phyloP scores from a whole-genome alignment of 2,888 invertebrate species.

The Blomia tropicalis region DNA sequence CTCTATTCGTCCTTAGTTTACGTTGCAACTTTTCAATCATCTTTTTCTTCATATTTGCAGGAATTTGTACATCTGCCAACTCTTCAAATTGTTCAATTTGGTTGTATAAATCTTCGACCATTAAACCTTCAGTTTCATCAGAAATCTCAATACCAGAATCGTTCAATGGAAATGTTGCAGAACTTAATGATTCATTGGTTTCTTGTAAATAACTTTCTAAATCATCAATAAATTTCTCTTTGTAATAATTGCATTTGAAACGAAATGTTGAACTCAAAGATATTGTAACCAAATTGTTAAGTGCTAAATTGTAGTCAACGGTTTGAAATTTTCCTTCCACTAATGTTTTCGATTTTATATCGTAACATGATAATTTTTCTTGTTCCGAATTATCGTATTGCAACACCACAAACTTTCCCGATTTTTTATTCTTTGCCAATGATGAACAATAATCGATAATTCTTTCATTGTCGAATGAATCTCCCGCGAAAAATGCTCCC shows the following conservation, averaged over 20 bases:
- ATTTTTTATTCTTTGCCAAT: conserved; percentile 17
- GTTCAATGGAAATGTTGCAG: not conserved
- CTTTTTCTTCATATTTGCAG: conserved; percentile 22
- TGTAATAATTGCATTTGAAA: not conserved
- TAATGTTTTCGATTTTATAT: conserved; percentile 19
- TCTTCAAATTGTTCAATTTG: conserved; percentile 21
- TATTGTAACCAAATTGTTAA: not conserved
- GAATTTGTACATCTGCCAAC: conserved; percentile 20
- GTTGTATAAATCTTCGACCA: conserved; percentile 16
- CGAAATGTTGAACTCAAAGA: not conserved
- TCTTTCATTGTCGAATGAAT: not conserved
- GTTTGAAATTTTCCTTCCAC: not conserved
- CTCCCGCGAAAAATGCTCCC: conserved; percentile 6
- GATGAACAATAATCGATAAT: conserved; percentile 14
- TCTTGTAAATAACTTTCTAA: not conserved
- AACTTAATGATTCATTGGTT: not conserved
- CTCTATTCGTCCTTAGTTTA: conserved; percentile 1
- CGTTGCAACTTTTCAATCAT: conserved; percentile 21
- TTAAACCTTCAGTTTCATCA: not conserved
- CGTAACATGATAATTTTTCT: not conserved
- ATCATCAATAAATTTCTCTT: not conserved
- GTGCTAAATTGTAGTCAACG: conserved; percentile 9
- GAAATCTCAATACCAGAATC: not conserved
- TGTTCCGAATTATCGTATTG: not conserved
- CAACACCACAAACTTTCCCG: conserved; percentile 17